These are phyloP conservation scores for Megalopta genalis DNA, from an alignment of 1,140 invertebrate species.

Conservation along the genomic window DNA sequence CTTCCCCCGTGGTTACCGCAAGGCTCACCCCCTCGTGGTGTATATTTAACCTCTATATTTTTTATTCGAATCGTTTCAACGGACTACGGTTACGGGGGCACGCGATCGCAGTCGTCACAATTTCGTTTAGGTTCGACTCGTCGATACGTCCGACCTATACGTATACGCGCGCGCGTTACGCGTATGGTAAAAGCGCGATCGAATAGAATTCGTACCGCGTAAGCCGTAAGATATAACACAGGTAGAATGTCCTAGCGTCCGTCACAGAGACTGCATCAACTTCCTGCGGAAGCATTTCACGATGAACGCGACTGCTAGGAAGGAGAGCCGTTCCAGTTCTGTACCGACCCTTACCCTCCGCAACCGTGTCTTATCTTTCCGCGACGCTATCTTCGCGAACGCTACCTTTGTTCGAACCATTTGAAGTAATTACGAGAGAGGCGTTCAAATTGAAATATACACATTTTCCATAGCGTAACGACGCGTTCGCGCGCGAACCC, in stretches of 20 bases:
- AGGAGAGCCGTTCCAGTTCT: constrained; percentile 36
- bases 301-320: constrained; percentile 14
- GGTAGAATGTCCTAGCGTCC: constrained; percentile 46
- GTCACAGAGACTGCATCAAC: constrained; percentile 67
- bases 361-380: background rate
- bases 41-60: constrained; percentile 29
- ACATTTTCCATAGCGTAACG: no score
- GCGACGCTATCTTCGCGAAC: background rate
- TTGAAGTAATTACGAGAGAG: background rate
- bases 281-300: constrained; percentile 66
- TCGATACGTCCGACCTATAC: no score
- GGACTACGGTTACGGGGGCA: background rate
- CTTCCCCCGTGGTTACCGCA: background rate
- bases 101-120: no score
- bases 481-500: no score
- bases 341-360: constrained; percentile 14
- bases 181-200: background rate
- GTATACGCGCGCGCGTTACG: no score
- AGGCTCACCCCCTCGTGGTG: background rate
- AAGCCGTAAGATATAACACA: background rate
- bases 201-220: background rate
- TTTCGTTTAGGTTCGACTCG: no score
- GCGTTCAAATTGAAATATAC: no score
- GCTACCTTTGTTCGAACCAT: background rate
- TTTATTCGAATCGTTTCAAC: constrained; percentile 5